These are phyloP conservation scores for Aldabrachelys gigantea DNA, from an alignment of 2,113 vertebrate genomes.

Conservation along the genomic window DNA sequence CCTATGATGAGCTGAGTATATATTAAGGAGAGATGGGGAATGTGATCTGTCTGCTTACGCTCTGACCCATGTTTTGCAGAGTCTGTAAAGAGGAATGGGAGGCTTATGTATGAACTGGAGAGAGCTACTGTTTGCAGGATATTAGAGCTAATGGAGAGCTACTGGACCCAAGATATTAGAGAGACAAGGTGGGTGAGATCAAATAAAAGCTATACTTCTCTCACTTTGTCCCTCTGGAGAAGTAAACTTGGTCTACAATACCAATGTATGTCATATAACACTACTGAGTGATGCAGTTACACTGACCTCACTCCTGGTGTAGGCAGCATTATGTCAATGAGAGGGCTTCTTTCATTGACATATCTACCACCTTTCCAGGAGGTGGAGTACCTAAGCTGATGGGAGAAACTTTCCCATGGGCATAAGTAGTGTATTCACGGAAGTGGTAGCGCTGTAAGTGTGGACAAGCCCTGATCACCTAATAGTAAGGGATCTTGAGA, in stretches of 20 bases:
- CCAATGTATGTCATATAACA: background rate
- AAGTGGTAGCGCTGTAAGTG: background rate
- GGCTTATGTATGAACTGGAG: background rate
- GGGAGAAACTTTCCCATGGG: background rate
- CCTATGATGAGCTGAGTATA: background rate
- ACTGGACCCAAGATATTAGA: background rate
- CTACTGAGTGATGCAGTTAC: background rate
- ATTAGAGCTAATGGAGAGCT: background rate
- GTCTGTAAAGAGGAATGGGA: background rate
- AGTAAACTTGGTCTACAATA: background rate
- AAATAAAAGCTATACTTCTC: background rate
- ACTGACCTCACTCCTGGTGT: background rate
- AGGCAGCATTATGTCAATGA: background rate
- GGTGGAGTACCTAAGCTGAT: background rate
- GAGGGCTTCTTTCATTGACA: background rate
- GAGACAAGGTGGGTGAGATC: background rate
- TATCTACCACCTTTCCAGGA: background rate
- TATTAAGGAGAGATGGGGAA: background rate
- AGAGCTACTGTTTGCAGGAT: background rate
- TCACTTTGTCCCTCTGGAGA: background rate
- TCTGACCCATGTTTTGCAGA: background rate
- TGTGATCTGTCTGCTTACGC: conserved; percentile 16
- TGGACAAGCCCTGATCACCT: background rate
- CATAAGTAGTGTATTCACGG: background rate
- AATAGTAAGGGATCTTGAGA: conserved; percentile 1